A percentile compares a stretch with the other conserved stretches of the same genome.
These are phyloP conservation scores for Solenodon paradoxus DNA, from an alignment of 2,113 vertebrate species.

Conservation along the genomic window DNA sequence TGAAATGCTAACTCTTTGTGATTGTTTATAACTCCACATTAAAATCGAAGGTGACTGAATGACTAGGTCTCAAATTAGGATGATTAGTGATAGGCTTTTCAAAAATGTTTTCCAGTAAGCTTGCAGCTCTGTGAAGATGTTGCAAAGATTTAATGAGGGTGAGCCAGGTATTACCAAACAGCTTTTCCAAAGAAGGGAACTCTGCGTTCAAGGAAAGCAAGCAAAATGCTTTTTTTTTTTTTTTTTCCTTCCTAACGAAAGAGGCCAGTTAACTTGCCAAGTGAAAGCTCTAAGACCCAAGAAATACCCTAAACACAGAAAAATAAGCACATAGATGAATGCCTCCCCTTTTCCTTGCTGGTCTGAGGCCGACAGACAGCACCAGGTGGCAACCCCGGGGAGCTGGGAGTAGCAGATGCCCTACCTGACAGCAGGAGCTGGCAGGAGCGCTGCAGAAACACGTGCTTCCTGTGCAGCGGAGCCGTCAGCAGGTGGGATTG, in stretches of 20 bases:
- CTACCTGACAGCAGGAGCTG: slow-evolving; percentile 65
- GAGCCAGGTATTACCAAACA: slow-evolving; percentile 60
- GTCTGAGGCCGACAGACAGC: slow-evolving; percentile 62
- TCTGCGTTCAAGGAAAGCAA: slow-evolving; percentile 55
- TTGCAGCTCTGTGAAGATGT: neutral
- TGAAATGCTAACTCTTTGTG: slow-evolving; percentile 20
- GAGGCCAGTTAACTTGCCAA: slow-evolving; percentile 66
- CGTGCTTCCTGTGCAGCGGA: slow-evolving; percentile 72
- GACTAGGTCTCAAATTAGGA: neutral
- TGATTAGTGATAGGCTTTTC: neutral
- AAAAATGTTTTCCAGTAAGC: neutral
- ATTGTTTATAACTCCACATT: slow-evolving; percentile 40
- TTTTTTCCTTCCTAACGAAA: slow-evolving; percentile 20
- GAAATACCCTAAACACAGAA: slow-evolving; percentile 70
- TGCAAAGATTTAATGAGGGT: slow-evolving; percentile 22
- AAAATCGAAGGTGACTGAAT: neutral
- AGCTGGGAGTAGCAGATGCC: slow-evolving; percentile 66
- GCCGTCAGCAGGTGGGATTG: slow-evolving; percentile 74
- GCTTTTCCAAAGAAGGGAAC: slow-evolving; percentile 54
- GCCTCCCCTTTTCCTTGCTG: slow-evolving; percentile 46
- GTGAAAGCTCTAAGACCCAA: slow-evolving; percentile 57
- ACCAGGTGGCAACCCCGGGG: slow-evolving; percentile 72
- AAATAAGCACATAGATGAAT: slow-evolving; percentile 71
- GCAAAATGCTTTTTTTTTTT: slow-evolving; percentile 27
- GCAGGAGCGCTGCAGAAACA: slow-evolving; percentile 67